Percentiles rank a stretch among this genome's conserved stretches.
phyloP scores from a whole-genome alignment of 2,113 vertebrate genomes.

The Siphamia tubifer region DNA sequence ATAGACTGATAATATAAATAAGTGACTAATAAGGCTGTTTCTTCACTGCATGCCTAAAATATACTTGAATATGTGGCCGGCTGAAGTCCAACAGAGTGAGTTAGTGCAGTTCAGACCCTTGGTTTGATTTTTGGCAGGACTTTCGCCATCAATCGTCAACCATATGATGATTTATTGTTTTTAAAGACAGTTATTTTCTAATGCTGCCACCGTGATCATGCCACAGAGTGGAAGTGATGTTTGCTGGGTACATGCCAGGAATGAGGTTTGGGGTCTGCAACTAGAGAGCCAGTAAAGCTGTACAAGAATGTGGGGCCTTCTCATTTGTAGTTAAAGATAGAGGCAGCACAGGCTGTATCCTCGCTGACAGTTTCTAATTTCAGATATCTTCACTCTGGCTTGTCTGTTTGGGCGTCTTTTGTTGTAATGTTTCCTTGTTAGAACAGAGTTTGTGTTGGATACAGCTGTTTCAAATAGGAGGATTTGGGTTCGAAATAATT shows the following conservation, averaged over 20 bases:
- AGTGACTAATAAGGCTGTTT: conserved; percentile 31
- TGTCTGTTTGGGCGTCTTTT: conserved; percentile 58
- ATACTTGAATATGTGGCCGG: background rate
- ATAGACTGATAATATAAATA: conserved; percentile 42
- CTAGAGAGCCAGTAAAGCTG: conserved; percentile 87
- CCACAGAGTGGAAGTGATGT: conserved; percentile 70
- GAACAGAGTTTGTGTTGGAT: conserved; percentile 4
- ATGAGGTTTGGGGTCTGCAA: conserved; percentile 78
- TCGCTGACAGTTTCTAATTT: conserved; percentile 82
- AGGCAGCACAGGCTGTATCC: conserved; percentile 80
- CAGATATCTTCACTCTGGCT: conserved; percentile 56
- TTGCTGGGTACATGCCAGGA: conserved; percentile 59
- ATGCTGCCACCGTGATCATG: conserved; percentile 52
- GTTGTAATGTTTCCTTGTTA: conserved; percentile 54
- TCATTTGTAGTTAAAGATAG: conserved; percentile 98
- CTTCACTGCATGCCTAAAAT: background rate
- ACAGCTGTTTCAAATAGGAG: conserved; percentile 17
- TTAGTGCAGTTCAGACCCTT: conserved; percentile 26
- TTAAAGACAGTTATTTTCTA: conserved; percentile 68
- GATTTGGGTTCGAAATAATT: conserved; percentile 33
- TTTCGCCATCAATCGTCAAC: background rate
- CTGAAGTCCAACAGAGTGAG: conserved; percentile 3
- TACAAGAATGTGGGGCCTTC: conserved; percentile 92
- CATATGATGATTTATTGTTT: conserved; percentile 48
- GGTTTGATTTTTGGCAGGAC: conserved; percentile 25